phyloP scores from a whole-genome alignment of 2,113 vertebrate species.

The Mionectes macconnelli region DNA sequence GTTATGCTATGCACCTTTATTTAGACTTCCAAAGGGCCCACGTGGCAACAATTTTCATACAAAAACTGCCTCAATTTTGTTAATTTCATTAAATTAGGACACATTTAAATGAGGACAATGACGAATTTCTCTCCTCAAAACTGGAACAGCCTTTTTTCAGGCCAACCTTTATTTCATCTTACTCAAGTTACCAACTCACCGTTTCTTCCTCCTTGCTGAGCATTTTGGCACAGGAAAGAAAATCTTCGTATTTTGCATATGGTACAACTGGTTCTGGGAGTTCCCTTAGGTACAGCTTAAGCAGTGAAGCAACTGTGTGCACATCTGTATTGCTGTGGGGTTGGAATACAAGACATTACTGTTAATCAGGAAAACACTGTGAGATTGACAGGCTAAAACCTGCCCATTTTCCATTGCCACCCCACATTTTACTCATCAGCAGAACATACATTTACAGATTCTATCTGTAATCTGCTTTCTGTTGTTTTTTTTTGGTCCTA shows the following conservation, averaged over 20 bases:
- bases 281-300: conserved; percentile 95
- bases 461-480: background rate
- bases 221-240: conserved; percentile 88
- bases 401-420: background rate
- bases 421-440: background rate
- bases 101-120: background rate
- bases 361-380: background rate
- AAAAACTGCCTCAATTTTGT: background rate
- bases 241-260: conserved; percentile 91
- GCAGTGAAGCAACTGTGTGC: conserved; percentile 93
- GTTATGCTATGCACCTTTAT: background rate
- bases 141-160: background rate
- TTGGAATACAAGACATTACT: background rate
- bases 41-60: background rate
- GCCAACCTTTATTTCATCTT: background rate
- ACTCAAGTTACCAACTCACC: conserved; percentile 73
- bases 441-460: background rate
- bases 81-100: background rate
- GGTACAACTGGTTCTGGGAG: conserved; percentile 95
- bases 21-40: background rate
- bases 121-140: background rate
- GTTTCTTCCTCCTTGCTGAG: conserved; percentile 89
- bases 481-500: background rate
- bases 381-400: background rate
- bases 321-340: conserved; percentile 90